Evolutionary conservation across 1,140 invertebrate genomes (phyloP).

Genomic region (Sinella curviseta): DNA sequence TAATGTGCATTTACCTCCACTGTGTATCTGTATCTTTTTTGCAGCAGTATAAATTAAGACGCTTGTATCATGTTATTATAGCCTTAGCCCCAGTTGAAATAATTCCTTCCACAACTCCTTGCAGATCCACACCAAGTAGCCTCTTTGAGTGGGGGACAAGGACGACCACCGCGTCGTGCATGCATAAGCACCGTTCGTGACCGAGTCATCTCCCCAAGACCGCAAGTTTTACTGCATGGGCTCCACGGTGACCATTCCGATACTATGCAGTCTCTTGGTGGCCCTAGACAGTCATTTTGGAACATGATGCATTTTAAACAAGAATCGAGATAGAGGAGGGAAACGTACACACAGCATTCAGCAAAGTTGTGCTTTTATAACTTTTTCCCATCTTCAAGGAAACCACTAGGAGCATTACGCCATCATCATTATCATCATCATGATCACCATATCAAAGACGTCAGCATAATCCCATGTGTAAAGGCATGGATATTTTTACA

Average conservation of each 20-base stretch:
- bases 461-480: no score
- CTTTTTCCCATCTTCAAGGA: no score
- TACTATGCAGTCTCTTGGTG: constrained; percentile 75
- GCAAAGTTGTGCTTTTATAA: no score
- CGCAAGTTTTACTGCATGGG: constrained; percentile 78
- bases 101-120: constrained; percentile 63
- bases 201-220: constrained; percentile 80
- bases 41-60: not conserved
- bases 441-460: no score
- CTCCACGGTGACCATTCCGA: constrained; percentile 84
- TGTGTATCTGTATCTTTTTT: not conserved
- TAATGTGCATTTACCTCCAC: not conserved
- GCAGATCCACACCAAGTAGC: constrained; percentile 83
- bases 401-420: no score
- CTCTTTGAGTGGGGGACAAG: constrained; percentile 77
- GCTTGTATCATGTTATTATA: no score
- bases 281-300: constrained; percentile 41
- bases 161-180: constrained; percentile 70
- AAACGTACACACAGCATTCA: no score
- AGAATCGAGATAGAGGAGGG: not conserved
- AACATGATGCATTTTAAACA: constrained; percentile 8
- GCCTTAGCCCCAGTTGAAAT: constrained; percentile 25
- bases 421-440: no score
- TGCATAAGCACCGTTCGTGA: constrained; percentile 72
- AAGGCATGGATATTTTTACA: no score